These are phyloP conservation scores for Catocala sponsa DNA, from an alignment of 2,888 invertebrate species.

Conservation along the genomic window DNA sequence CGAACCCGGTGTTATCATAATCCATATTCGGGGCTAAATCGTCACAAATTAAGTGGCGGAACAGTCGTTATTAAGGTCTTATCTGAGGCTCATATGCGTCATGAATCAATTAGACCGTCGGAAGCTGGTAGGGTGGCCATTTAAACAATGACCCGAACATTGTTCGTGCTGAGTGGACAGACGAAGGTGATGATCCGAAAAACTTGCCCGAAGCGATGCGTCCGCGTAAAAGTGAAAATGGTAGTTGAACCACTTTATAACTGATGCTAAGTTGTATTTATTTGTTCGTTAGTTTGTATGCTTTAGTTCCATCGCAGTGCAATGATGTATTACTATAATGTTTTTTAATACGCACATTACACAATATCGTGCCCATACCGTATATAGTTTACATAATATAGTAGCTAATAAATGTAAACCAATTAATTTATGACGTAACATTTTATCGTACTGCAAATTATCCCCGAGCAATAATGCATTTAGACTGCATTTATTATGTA, in stretches of 20 bases:
- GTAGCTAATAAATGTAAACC: too few species aligned
- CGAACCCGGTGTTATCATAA: slow-evolving; percentile 49
- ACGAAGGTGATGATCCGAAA: slow-evolving; percentile 52
- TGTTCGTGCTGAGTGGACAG: slow-evolving; percentile 44
- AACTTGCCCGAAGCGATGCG: slow-evolving; percentile 42
- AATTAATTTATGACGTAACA: too few species aligned
- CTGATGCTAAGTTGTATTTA: slow-evolving; percentile 10
- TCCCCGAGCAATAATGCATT: too few species aligned
- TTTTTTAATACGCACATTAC: too few species aligned
- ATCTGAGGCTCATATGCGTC: slow-evolving; percentile 65
- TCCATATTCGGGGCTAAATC: slow-evolving; percentile 52
- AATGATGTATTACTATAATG: too few species aligned
- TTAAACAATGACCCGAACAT: slow-evolving; percentile 56
- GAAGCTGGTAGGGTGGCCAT: slow-evolving; percentile 45
- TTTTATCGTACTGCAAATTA: too few species aligned
- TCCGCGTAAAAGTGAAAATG: slow-evolving; percentile 22
- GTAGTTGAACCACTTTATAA: slow-evolving; percentile 7
- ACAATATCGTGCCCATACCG: too few species aligned
- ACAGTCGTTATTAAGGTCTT: slow-evolving; percentile 66
- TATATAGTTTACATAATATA: too few species aligned
- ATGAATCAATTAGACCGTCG: slow-evolving; percentile 71
- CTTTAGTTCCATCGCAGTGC: too few species aligned
- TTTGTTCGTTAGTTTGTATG: slow-evolving; percentile 1
- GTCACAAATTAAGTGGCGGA: slow-evolving; percentile 65
- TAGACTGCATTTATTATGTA: too few species aligned